Evolutionary conservation across 2,888 invertebrate species (phyloP), one percentile per base, ranked within the genome.

Genomic region (Iphiclides podalirius): DNA sequence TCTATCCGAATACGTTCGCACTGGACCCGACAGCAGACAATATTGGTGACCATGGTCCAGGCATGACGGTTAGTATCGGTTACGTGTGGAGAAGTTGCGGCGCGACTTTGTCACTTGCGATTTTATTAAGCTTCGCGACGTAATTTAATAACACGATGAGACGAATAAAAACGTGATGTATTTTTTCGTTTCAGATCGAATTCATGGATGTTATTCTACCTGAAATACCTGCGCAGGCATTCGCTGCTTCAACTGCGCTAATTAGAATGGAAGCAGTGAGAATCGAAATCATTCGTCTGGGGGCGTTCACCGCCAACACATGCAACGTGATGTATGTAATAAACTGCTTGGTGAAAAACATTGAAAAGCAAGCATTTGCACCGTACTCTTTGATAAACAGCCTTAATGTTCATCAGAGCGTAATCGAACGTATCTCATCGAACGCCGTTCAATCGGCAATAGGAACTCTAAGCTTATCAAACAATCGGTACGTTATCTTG

Each of bases 301-400:
- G 91, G 40, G 94, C 94, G 0, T 94, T 95, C 66, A 90, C 90
- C 43, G 92, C 93, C 1, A 90, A 91, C 61, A 90, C 90, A 34
- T 92, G 94, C 63, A 90, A 91, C 55, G 83, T 90, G 40, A 90
- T 95, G 6, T 79, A 81, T 58, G 90, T 93, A 12, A 85, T 90
- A 52, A 92, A 93, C 70, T 91, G 92, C 36, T 89, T 91, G 7
- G 88, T 94, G 50, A 75, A 88, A 43, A 75, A 82, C 20, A 90
- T 94, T 36, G 90, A 92, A 67, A 78, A 85, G n/a, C 91, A 91
- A 38, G 92, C 94, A 0, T 92, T 94, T 66, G 90, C 90, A 15
- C 90, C 90, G 36, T 80, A 90, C 51, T 92, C 92, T 0, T 79
- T 92, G 12, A 91, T 94, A 54, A 81, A 90, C 47, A 90, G 90